Evolutionary conservation across 2,888 invertebrate genomes (phyloP), one percentile per base, ranked within the genome.

Genomic region (Hyposoter dolosus): DNA sequence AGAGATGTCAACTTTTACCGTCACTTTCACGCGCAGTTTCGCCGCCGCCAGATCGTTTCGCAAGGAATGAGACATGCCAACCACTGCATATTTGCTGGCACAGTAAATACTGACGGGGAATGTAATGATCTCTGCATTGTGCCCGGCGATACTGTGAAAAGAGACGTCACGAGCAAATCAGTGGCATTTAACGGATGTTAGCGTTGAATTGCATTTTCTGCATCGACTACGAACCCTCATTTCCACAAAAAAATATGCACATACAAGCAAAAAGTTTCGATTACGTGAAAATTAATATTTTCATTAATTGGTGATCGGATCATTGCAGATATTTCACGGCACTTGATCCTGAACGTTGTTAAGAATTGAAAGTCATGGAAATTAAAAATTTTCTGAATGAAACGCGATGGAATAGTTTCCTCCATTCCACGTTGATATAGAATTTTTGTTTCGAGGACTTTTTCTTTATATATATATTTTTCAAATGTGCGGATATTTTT

Each of bases 61-160:
- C 17, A 95, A 91, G 12, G 93, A 94, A 47, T 95, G 94, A 0
- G 94, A 93, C n/a, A 95, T 85, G 1, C 94, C 94, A 4, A 93
- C 92, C 0, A 95, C 93, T 9, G 95, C 95, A 85, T 90, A 93
- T 89, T 95, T 95, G 53, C 95, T 94, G 1, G 94, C 93, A 43
- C 87, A 82, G 76, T 88, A 88, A 5, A 89, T 47, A 78, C 84
- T 84, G 45, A 75, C 69, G 23, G 85, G 87, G 9, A 82, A 9
- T 9, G 6, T 43, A 15, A 79, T 9, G 6, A 43, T 10, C 3
- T 23, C 71, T 10, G 77, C 82, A 53, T 83, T 50, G 28, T 81
- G 83, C 40, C 87, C 88, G 17, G 85, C 47, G 45, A 87, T 40
- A 79, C 88, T 88, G 28, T 28, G 17, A 47, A 69, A 28, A n/a